Evolutionary conservation across 1,140 invertebrate genomes (phyloP).

Genomic region (Drosophila mayri): DNA sequence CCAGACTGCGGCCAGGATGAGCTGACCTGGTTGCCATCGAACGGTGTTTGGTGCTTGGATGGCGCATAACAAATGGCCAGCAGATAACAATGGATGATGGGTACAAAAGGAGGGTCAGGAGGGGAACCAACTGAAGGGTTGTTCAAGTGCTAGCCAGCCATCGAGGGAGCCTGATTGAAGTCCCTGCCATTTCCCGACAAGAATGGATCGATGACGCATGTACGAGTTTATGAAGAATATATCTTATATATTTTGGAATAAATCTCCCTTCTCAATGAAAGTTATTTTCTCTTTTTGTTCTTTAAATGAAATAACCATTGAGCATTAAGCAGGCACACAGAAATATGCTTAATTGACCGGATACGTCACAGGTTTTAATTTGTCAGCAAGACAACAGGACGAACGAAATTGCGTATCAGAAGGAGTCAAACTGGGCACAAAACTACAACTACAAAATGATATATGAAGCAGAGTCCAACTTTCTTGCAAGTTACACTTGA

Average conservation of each 20-base stretch:
- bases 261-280: not conserved
- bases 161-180: conserved; percentile 41
- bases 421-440: conserved; percentile 3
- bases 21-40: conserved; percentile 43
- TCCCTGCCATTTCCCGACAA: conserved; percentile 28
- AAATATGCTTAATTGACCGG: conserved; percentile 23
- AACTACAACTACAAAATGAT: conserved; percentile 50
- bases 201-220: conserved; percentile 36
- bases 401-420: conserved; percentile 14
- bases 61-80: conserved; percentile 63
- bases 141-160: conserved; percentile 36
- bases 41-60: conserved; percentile 26
- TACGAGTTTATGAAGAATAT: not conserved
- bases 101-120: conserved; percentile 29
- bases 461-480: conserved; percentile 32
- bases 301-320: not conserved
- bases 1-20: conserved; percentile 10
- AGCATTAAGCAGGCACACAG: not conserved
- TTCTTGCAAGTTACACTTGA: conserved; percentile 5
- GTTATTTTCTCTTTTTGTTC: not conserved
- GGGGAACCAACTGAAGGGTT: conserved; percentile 24
- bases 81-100: conserved; percentile 61
- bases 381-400: conserved; percentile 11
- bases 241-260: conserved; percentile 5
- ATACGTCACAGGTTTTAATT: conserved; percentile 45